Evolutionary conservation across 2,113 vertebrate genomes (phyloP), one percentile per base, ranked within the genome.

Genomic region (Poeciliopsis retropinna): DNA sequence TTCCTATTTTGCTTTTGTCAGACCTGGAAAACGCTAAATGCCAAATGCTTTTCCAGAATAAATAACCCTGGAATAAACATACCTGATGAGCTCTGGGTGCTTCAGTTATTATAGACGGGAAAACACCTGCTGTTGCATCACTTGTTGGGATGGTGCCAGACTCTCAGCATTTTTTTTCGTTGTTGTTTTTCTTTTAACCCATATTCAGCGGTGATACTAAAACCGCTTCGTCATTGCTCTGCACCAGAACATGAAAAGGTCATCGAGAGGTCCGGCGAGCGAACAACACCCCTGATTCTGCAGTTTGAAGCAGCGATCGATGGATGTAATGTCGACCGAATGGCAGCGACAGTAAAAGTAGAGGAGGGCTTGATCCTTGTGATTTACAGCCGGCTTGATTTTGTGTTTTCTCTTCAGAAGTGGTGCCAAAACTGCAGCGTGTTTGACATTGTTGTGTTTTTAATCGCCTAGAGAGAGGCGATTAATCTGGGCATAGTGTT

Each of bases 101-200:
- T 37, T 11, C 34, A 12, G 10, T 11, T 12, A 37, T 11, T 37
- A 73, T 57, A 39, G 64, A 30, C 1, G 41, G 28, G 54, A 1
- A 80, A 78, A 39, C 69, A 72, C 72, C 72, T 78, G 77, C 47
- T 29, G 44, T 25, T 62, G 7, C 32, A 60, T 88, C 54, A 64
- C 6, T 82, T 28, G 54, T 67, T 62, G 13, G 64, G 5, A 0
- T 32, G 73, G 14, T 41, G 30, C 60, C 32, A 60, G 57, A 63
- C 47, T 9, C 11, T 27, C 70, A 47, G 62, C 41, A 22, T 34
- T 4, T 31, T 31, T 31, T 31, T 30, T 31, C 4, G 29, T 31
- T 31, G 2, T 37, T 39, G 15, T 15, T 41, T 7, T 57, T 57
- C 69, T 80, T 77, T 11, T 39, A 72, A 22, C 69, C 39, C 28